Evolutionary conservation across 2,113 vertebrate genomes (phyloP).

Genomic region (Neotoma lepida): DNA sequence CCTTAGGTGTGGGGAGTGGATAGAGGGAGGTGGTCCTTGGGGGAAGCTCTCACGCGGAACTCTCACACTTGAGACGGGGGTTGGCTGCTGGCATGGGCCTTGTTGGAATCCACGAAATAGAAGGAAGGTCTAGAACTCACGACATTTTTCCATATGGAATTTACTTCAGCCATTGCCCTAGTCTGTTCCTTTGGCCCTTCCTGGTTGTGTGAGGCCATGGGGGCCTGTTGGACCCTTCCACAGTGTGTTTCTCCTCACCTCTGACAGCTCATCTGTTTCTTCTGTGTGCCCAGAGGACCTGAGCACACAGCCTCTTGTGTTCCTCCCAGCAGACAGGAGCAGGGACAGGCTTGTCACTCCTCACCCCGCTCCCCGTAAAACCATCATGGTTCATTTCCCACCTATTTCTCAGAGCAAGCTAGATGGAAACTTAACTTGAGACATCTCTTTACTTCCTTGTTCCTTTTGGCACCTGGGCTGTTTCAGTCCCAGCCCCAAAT

Average conservation of each 20-base stretch:
- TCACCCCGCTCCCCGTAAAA: background rate
- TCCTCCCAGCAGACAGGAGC: background rate
- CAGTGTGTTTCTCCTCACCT: no score
- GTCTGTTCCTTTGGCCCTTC: background rate
- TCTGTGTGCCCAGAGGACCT: background rate
- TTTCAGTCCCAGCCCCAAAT: background rate
- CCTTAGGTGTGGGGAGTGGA: background rate
- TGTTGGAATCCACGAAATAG: background rate
- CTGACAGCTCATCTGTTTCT: background rate
- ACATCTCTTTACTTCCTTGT: conserved; percentile 69
- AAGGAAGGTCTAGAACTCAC: background rate
- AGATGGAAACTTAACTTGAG: background rate
- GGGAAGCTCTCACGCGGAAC: no score
- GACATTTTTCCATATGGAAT: background rate
- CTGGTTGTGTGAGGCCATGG: background rate
- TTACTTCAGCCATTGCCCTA: background rate
- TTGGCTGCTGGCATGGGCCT: background rate
- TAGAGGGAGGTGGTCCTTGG: background rate
- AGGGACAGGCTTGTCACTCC: background rate
- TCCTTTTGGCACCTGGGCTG: conserved; percentile 67
- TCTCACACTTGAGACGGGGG: background rate
- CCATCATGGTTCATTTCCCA: background rate
- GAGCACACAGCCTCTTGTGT: background rate
- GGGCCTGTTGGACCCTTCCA: background rate
- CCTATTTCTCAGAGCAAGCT: background rate